A percentile compares a stretch with the other conserved stretches of the same genome.
These are phyloP conservation scores for Macroramphosus scolopax DNA, from an alignment of 2,797 vertebrate genomes.

Conservation along the genomic window DNA sequence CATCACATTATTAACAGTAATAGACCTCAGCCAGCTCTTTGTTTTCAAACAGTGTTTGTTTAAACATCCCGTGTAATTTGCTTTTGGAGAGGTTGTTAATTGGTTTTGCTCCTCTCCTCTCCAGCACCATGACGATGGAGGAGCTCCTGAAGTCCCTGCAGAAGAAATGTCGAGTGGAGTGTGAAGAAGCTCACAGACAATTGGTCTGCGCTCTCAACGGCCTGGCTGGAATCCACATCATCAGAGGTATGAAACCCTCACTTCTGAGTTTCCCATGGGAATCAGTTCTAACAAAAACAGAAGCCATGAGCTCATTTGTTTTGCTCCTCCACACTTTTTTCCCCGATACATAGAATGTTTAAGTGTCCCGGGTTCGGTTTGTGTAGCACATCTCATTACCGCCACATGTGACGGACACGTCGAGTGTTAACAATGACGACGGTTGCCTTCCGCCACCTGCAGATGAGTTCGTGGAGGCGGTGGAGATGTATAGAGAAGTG, in stretches of 20 bases:
- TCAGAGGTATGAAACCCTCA: conserved; percentile 85
- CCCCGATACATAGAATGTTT: not conserved
- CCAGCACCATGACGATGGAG: conserved; percentile 99
- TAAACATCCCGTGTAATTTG: conserved; percentile 23
- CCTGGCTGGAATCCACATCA: conserved; percentile 97
- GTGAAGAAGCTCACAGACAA: conserved; percentile 96
- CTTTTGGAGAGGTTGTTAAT: conserved; percentile 27
- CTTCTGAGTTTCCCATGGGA: conserved; percentile 66
- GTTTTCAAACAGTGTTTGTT: conserved; percentile 1
- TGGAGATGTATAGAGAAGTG: conserved; percentile 93
- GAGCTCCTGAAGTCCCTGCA: conserved; percentile 94
- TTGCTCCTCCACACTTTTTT: conserved; percentile 16
- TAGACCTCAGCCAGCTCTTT: conserved; percentile 3
- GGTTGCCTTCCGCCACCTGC: conserved; percentile 18
- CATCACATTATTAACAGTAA: conserved; percentile 15
- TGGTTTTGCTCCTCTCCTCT: conserved; percentile 16
- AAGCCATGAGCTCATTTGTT: conserved; percentile 33
- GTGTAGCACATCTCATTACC: conserved; percentile 29
- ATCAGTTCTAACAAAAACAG: conserved; percentile 46
- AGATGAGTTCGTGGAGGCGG: conserved; percentile 88
- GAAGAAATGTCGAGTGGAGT: conserved; percentile 97
- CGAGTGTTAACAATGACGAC: conserved; percentile 19
- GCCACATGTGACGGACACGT: conserved; percentile 1
- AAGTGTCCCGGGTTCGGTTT: not conserved
- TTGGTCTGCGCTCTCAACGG: conserved; percentile 96